Conservation (phyloP, 2,888 invertebrate genomes). For the Trichacis sp. region DNA sequence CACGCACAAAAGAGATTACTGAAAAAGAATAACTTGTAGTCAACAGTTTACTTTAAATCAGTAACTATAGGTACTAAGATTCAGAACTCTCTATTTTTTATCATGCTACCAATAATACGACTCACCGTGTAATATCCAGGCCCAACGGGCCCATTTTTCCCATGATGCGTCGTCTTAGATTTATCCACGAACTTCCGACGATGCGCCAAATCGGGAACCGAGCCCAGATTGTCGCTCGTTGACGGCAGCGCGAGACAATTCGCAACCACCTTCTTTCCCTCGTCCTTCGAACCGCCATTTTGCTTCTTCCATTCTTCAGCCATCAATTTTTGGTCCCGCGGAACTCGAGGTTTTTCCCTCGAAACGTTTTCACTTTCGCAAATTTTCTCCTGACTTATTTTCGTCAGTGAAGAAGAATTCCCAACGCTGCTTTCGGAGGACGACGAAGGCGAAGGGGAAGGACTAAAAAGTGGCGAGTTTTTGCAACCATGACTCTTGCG, state of each 20-base stretch:
- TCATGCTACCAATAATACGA: too few species aligned
- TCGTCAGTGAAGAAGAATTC: not conserved
- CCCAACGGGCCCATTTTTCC: not conserved
- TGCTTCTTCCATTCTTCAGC: not conserved
- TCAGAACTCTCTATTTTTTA: too few species aligned
- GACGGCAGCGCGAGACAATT: not conserved
- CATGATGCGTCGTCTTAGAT: not conserved
- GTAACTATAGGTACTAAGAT: too few species aligned
- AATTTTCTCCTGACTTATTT: slow-evolving; percentile 24
- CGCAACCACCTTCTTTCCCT: not conserved
- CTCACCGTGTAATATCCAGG: not conserved
- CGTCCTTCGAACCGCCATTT: not conserved
- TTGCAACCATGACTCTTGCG: slow-evolving; percentile 1
- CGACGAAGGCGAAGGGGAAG: slow-evolving; percentile 22
- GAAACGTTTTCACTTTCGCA: slow-evolving; percentile 53
- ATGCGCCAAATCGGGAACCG: not conserved
- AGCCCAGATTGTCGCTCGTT: not conserved
- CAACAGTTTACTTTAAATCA: too few species aligned
- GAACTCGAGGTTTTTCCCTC: slow-evolving; percentile 53
- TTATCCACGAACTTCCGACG: not conserved
- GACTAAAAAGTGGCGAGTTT: slow-evolving; percentile 11
- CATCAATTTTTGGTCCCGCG: slow-evolving; percentile 39
- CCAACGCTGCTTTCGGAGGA: slow-evolving; percentile 19
- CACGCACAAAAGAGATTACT: too few species aligned
- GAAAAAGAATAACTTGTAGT: too few species aligned